Conservation (phyloP, 2,113 vertebrate species). For the Coptodon rendalli region DNA sequence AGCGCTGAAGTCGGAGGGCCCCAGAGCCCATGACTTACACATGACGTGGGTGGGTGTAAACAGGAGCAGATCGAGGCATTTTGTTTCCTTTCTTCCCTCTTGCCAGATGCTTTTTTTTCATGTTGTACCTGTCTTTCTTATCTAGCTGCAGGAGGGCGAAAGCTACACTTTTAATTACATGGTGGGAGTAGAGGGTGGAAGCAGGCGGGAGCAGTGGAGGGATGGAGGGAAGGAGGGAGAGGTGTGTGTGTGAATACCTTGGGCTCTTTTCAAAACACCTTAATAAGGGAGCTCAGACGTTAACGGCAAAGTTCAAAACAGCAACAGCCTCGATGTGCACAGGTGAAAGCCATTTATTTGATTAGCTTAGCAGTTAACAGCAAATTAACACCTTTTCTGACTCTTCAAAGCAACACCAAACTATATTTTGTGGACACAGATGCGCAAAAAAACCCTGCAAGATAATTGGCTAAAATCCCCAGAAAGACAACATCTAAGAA, state of each 20-base stretch:
- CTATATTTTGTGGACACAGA: neutral
- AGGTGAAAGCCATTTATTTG: neutral
- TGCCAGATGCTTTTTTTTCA: neutral
- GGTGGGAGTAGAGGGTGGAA: slow-evolving; percentile 42
- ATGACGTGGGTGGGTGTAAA: slow-evolving; percentile 65
- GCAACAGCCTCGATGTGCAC: neutral
- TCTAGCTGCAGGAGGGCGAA: slow-evolving; percentile 51
- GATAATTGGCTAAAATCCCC: neutral
- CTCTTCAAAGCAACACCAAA: neutral
- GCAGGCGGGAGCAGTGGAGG: neutral
- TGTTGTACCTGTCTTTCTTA: slow-evolving; percentile 66
- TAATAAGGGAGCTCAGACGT: slow-evolving; percentile 52
- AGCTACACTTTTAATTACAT: slow-evolving; percentile 69
- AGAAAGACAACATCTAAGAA: neutral
- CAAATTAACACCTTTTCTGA: neutral
- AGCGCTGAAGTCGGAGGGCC: slow-evolving; percentile 27
- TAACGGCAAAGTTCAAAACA: slow-evolving; percentile 34
- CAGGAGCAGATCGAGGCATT: slow-evolving; percentile 47
- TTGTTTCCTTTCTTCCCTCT: slow-evolving; percentile 10
- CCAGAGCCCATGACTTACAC: slow-evolving; percentile 60
- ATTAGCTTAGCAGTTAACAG: neutral
- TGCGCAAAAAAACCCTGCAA: neutral
- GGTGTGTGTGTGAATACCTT: slow-evolving; percentile 25
- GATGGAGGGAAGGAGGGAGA: neutral
- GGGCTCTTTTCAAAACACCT: slow-evolving; percentile 61